Evolutionary conservation across 2,888 invertebrate genomes (phyloP).

Genomic region (Abrostola triplasia): DNA sequence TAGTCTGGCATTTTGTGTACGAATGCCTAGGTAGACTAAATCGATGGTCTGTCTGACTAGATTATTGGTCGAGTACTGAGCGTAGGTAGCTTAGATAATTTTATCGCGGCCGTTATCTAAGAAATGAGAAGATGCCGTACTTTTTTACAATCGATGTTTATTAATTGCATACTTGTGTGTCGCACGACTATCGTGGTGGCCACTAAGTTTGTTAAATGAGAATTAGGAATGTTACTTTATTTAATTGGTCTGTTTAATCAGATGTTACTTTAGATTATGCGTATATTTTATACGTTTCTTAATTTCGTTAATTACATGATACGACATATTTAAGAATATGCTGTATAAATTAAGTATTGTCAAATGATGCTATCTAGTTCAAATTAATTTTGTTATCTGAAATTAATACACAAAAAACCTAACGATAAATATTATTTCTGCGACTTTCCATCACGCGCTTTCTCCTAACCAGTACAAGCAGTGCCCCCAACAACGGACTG

Average conservation of each 20-base stretch:
- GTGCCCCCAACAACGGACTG: constrained; percentile 26
- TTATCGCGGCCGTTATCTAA: constrained; percentile 51
- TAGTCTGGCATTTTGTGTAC: constrained; percentile 79
- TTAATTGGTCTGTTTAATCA: constrained; percentile 4
- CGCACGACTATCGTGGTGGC: constrained; percentile 5
- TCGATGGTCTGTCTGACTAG: constrained; percentile 55
- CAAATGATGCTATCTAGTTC: neutral
- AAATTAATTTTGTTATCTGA: too few relatives aligned
- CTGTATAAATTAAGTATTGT: neutral
- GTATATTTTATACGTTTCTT: neutral
- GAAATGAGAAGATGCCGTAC: constrained; percentile 51
- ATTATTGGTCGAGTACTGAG: constrained; percentile 45
- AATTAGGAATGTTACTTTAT: constrained; percentile 17
- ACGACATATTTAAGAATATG: neutral
- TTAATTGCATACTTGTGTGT: constrained; percentile 45
- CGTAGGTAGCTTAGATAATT: constrained; percentile 50
- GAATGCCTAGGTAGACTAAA: constrained; percentile 55
- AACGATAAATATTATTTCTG: too few relatives aligned
- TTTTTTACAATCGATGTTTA: constrained; percentile 36
- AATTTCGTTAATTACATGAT: neutral
- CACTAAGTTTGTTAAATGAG: constrained; percentile 1
- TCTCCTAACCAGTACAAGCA: neutral
- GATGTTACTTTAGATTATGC: neutral
- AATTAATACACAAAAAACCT: neutral
- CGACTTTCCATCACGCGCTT: constrained; percentile 4